phyloP scores from a whole-genome alignment of 2,113 vertebrate species.

The Stigmatopora argus region DNA sequence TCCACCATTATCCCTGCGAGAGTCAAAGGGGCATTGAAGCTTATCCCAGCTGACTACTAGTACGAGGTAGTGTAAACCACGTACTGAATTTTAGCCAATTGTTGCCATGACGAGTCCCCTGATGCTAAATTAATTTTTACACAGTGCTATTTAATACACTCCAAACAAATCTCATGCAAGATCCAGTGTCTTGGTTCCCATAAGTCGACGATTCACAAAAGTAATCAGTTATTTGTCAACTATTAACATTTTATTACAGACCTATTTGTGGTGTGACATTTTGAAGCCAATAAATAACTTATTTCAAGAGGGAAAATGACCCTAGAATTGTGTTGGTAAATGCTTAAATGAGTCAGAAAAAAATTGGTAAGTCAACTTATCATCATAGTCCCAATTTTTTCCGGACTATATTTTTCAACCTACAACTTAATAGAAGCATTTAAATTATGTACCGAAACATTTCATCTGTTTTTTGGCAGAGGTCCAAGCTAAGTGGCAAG shows the following conservation, averaged over 20 bases:
- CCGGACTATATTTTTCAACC: not conserved
- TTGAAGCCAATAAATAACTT: too few species aligned
- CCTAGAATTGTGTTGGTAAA: not conserved
- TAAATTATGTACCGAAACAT: conserved; percentile 30
- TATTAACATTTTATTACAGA: too few species aligned
- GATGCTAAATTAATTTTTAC: not conserved
- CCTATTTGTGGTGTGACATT: too few species aligned
- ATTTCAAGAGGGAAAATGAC: too few species aligned
- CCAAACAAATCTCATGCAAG: not conserved
- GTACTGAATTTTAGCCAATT: not conserved
- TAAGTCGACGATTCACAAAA: too few species aligned
- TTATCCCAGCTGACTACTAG: too few species aligned
- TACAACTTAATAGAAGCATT: not conserved
- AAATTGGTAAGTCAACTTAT: not conserved
- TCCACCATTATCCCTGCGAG: too few species aligned
- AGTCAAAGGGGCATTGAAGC: too few species aligned
- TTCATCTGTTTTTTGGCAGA: conserved; percentile 14
- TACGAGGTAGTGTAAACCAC: too few species aligned
- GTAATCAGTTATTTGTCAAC: too few species aligned
- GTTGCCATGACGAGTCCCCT: not conserved
- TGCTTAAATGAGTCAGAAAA: not conserved
- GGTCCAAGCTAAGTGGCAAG: conserved; percentile 7
- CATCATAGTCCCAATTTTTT: not conserved
- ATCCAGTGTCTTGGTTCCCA: not conserved
- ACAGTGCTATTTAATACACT: not conserved